phyloP scores from a whole-genome alignment of 2,113 vertebrate genomes.

The Gallinago undulata region DNA sequence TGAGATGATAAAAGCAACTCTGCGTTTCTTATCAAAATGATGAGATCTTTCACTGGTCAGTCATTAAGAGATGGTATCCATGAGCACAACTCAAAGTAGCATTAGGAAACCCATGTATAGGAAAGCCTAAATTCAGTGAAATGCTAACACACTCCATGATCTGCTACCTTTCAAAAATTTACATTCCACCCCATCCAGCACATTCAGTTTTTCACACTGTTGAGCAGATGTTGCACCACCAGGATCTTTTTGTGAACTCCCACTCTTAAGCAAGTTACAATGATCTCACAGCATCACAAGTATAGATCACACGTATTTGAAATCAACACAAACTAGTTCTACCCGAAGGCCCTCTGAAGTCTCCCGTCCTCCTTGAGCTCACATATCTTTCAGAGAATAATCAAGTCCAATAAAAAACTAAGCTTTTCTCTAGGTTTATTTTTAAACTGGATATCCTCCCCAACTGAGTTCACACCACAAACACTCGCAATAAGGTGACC shows the following conservation, averaged over 20 bases:
- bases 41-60: not conserved
- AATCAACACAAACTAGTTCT: not conserved
- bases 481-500: accelerated
- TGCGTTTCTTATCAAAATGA: not conserved
- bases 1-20: not conserved
- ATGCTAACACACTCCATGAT: not conserved
- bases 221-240: not conserved
- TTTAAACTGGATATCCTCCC: not conserved
- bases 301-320: accelerated
- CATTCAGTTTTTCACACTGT: not conserved
- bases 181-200: not conserved
- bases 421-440: not conserved
- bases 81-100: accelerated
- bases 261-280: not conserved
- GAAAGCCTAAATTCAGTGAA: not conserved
- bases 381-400: not conserved
- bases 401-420: not conserved
- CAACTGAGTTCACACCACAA: not conserved
- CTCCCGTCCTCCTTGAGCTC: not conserved
- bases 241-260: not conserved
- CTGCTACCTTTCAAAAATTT: not conserved
- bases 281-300: accelerated
- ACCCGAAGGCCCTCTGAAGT: not conserved
- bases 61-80: not conserved
- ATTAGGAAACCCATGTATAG: not conserved